A percentile compares a stretch with the other conserved stretches of the same genome.
Evolutionary conservation across 2,113 vertebrate genomes (phyloP).

Genomic region (Grammomys dolichurus): DNA sequence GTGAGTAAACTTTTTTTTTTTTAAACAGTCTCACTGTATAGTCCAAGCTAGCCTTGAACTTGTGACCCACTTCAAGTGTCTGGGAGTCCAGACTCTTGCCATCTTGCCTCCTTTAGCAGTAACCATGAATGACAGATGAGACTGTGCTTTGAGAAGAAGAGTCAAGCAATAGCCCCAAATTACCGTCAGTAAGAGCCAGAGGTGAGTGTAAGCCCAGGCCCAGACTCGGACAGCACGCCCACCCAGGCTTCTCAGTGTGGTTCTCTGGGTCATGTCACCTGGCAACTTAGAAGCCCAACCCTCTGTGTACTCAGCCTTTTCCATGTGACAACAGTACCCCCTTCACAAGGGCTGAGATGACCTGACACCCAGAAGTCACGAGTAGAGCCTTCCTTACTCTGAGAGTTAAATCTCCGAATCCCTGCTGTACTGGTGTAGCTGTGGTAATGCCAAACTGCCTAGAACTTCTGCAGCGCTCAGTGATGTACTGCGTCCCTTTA

Average conservation of each 20-base stretch:
- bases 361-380: not conserved
- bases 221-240: not conserved
- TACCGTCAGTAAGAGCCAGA: not conserved
- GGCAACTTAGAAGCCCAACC: not conserved
- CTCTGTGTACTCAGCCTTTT: not conserved
- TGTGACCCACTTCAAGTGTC: not conserved
- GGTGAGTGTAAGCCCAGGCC: not conserved
- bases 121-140: not conserved
- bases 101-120: not conserved
- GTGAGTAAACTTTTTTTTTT: slow-evolving; percentile 18
- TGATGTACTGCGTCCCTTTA: not conserved
- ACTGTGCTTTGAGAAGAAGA: not conserved
- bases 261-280: not conserved
- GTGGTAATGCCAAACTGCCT: not conserved
- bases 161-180: not conserved
- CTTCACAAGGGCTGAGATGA: not conserved
- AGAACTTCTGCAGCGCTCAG: not conserved
- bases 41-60: not conserved
- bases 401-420: not conserved
- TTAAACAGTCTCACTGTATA: not conserved
- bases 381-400: not conserved
- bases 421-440: not conserved
- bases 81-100: not conserved
- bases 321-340: not conserved
- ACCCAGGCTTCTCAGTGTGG: not conserved